Evolutionary conservation across 2,113 vertebrate genomes (phyloP).

Genomic region (Eurypyga helias): DNA sequence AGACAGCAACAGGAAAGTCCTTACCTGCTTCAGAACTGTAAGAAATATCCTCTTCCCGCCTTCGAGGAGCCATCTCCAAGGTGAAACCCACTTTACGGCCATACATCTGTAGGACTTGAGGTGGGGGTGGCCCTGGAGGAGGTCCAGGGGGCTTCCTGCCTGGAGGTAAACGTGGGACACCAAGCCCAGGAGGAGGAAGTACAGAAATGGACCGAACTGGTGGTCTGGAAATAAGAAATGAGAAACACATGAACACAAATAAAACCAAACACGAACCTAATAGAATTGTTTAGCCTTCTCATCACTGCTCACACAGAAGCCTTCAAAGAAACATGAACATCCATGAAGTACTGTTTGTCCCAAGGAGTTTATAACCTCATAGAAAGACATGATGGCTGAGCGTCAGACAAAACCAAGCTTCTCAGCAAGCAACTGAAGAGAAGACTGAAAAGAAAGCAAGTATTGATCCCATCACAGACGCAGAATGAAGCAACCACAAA

Average conservation of each 20-base stretch:
- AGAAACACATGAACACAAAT: background rate
- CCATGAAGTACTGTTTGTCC: background rate
- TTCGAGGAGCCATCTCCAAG: constrained; percentile 74
- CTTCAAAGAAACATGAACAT: background rate
- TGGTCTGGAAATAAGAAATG: constrained; percentile 38
- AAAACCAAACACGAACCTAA: background rate
- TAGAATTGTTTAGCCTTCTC: background rate
- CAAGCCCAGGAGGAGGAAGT: constrained; percentile 81
- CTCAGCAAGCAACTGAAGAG: background rate
- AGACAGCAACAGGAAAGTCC: background rate
- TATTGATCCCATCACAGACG: background rate
- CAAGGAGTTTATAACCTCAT: background rate
- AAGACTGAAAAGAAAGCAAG: background rate
- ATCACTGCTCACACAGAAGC: background rate
- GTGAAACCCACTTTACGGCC: constrained; percentile 83
- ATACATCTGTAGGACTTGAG: constrained; percentile 91
- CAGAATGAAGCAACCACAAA: background rate
- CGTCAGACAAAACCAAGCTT: background rate
- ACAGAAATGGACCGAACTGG: constrained; percentile 78
- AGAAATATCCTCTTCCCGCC: constrained; percentile 79
- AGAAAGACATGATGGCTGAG: background rate
- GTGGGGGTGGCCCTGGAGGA: constrained; percentile 93
- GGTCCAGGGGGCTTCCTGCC: constrained; percentile 95
- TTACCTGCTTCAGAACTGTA: constrained; percentile 86
- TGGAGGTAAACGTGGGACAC: constrained; percentile 91